Evolutionary conservation across 2,888 invertebrate genomes (phyloP).

Genomic region (Eubasilissa splendida): DNA sequence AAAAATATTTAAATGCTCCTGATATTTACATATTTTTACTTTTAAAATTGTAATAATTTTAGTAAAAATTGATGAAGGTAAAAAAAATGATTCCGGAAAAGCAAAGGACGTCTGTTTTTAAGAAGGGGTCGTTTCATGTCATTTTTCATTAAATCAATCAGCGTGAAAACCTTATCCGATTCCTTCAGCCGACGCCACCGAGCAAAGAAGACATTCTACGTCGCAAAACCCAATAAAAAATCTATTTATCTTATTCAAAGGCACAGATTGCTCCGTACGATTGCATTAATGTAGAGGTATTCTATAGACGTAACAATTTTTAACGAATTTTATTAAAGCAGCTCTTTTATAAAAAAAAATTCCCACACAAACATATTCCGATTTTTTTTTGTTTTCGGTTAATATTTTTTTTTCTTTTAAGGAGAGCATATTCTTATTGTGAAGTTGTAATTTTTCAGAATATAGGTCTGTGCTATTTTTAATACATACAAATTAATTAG

Average conservation of each 20-base stretch:
- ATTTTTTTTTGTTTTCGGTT: too few species aligned
- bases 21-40: too few species aligned
- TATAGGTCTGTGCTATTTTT: too few species aligned
- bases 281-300: constrained; percentile 24
- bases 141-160: constrained; percentile 58
- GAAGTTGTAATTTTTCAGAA: too few species aligned
- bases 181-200: constrained; percentile 41
- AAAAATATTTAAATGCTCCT: too few species aligned
- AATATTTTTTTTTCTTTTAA: too few species aligned
- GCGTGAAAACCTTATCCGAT: constrained; percentile 55
- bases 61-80: constrained; percentile 38
- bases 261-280: constrained; percentile 30
- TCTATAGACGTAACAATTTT: constrained; percentile 11
- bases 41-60: constrained; percentile 37
- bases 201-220: constrained; percentile 44
- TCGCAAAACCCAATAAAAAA: constrained; percentile 54
- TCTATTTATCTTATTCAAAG: constrained; percentile 56
- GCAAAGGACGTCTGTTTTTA: not conserved
- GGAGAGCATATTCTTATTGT: too few species aligned
- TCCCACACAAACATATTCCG: too few species aligned
- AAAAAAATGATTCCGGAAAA: constrained; percentile 38
- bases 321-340: too few species aligned
- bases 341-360: too few species aligned
- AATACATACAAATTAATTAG: too few species aligned
- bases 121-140: constrained; percentile 44